Conservation (phyloP, 2,797 vertebrate species). For the Mallotus villosus region DNA sequence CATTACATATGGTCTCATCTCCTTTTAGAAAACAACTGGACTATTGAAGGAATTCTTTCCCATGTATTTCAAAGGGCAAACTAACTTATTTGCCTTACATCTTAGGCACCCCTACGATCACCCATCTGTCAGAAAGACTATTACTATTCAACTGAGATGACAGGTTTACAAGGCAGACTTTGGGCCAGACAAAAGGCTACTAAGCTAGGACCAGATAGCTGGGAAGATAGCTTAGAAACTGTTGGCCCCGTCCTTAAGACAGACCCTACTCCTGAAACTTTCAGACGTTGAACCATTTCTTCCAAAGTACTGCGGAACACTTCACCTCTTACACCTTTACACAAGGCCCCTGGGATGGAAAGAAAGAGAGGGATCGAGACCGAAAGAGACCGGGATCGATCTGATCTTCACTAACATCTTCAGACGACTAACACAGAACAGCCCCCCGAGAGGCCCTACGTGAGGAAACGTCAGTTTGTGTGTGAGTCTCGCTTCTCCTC, state of each 20-base stretch:
- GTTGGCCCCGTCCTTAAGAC: too few relatives aligned
- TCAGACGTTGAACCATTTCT: too few relatives aligned
- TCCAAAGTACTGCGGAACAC: too few relatives aligned
- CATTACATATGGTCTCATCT: not conserved
- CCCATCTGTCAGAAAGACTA: not conserved
- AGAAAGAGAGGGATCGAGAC: too few relatives aligned
- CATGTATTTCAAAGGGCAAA: too few relatives aligned
- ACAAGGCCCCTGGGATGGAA: too few relatives aligned
- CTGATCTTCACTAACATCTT: too few relatives aligned
- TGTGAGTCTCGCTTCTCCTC: constrained; percentile 44
- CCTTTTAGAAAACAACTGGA: not conserved
- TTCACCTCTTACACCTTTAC: too few relatives aligned
- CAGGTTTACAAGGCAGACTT: not conserved
- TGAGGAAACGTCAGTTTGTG: constrained; percentile 32
- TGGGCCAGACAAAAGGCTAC: not conserved
- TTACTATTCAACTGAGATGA: not conserved
- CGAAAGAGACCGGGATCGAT: too few relatives aligned
- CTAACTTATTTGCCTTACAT: not conserved
- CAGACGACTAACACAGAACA: not conserved
- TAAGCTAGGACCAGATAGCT: too few relatives aligned
- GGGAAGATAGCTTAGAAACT: too few relatives aligned
- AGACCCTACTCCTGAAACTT: too few relatives aligned
- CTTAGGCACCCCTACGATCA: not conserved
- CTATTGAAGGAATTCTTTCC: not conserved
- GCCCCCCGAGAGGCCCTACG: not conserved